A percentile compares a stretch with the other conserved stretches of the same genome.
phyloP scores from a whole-genome alignment of 1,140 invertebrate genomes.

The Littorina saxatilis region DNA sequence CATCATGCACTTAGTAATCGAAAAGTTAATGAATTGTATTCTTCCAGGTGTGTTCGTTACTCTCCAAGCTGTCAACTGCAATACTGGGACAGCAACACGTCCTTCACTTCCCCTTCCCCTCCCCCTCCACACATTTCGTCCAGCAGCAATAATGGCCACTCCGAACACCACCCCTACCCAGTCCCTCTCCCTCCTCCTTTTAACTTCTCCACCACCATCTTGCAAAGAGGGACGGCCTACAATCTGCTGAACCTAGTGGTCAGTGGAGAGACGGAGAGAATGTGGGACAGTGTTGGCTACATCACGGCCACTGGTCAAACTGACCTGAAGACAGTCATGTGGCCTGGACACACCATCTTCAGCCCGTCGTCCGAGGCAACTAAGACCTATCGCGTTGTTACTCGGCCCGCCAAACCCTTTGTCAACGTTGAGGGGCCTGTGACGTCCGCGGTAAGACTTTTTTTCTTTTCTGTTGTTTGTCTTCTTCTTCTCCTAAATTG shows the following conservation, averaged over 20 bases:
- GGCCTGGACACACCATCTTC: constrained; percentile 84
- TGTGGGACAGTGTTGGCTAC: constrained; percentile 81
- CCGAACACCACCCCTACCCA: background rate
- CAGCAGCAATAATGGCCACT: background rate
- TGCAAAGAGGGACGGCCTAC: constrained; percentile 75
- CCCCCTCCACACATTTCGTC: no score
- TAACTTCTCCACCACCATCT: background rate
- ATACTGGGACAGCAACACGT: background rate
- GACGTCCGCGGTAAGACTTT: no score
- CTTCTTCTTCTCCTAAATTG: no score
- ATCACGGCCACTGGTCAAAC: constrained; percentile 78
- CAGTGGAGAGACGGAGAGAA: constrained; percentile 24
- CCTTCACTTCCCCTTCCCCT: no score
- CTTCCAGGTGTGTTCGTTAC: constrained; percentile 30
- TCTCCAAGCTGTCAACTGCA: constrained; percentile 14
- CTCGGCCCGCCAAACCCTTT: constrained; percentile 78
- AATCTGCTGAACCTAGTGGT: constrained; percentile 82
- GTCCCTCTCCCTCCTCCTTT: background rate
- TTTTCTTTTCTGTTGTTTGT: no score
- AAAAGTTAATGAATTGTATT: no score
- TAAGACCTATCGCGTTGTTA: constrained; percentile 88
- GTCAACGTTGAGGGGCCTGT: constrained; percentile 62
- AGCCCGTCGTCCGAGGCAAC: constrained; percentile 69
- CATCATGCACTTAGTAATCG: no score
- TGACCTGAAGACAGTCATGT: constrained; percentile 87